Evolutionary conservation across 2,888 invertebrate genomes (phyloP).

Genomic region (Lampropteryx suffumata): DNA sequence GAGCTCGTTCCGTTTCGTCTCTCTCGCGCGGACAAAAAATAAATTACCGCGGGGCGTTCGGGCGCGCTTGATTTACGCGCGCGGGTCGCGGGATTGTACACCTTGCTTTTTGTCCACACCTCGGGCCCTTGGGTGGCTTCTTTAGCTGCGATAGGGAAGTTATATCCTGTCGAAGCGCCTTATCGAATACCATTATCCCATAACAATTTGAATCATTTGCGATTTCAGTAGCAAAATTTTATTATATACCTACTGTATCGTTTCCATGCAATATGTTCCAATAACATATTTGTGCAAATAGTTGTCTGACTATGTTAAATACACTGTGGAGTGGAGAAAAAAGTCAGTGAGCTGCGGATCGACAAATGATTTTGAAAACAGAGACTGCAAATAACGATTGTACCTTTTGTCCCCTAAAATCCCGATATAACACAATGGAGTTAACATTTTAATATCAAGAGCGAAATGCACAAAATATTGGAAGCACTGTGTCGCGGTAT

Average conservation of each 20-base stretch:
- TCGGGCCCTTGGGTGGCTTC: not conserved
- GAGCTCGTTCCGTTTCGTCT: slow-evolving; percentile 10
- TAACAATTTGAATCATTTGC: too few relatives aligned
- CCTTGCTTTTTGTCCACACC: slow-evolving; percentile 31
- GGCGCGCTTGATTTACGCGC: slow-evolving; percentile 31
- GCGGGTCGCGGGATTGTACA: slow-evolving; percentile 9
- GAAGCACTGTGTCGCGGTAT: not conserved
- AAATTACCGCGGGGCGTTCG: slow-evolving; percentile 24
- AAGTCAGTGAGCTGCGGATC: too few relatives aligned
- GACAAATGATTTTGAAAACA: too few relatives aligned
- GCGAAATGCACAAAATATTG: not conserved
- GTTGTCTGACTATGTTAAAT: too few relatives aligned
- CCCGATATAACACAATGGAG: not conserved
- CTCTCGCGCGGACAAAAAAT: slow-evolving; percentile 31
- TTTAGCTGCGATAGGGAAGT: not conserved
- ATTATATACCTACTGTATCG: too few relatives aligned
- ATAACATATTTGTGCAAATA: too few relatives aligned
- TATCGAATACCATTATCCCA: not conserved
- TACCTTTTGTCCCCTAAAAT: not conserved
- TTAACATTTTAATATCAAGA: not conserved
- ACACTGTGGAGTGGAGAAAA: too few relatives aligned
- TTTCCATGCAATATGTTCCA: too few relatives aligned
- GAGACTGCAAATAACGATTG: too few relatives aligned
- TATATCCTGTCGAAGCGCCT: not conserved
- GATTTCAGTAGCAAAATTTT: too few relatives aligned